Base-by-base conservation (phyloP, 2,888 invertebrate genomes). In the Abrostola triplasia region DNA sequence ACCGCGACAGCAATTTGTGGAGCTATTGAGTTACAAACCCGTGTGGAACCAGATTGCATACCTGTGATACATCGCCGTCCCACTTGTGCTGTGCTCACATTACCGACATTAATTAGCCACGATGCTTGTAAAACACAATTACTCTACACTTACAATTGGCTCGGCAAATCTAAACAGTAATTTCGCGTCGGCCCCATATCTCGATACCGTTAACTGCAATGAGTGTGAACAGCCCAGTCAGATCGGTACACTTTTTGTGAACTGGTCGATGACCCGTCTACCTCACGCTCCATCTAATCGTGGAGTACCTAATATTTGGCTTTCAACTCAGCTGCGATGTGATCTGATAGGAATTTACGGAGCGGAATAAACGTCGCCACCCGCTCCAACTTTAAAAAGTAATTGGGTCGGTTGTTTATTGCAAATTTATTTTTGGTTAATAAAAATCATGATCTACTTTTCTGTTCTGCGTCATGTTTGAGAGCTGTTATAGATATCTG, bases 161-260 rank as follows among this genome's bases (percentile, higher is more conserved):
- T 83, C 79, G 59, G 79, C 83, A 79, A 77, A 82, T 84, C 79
- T 77, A 77, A 79, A 78, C 72, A 81, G 80, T 79, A 83, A 84
- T 89, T 90, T 88, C 78, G 85, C 84, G 63, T 66, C 73, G 74
- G 72, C 77, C 76, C 76, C 82, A 77, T 79, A 78, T 82, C 75
- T 68, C 59, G 64, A 84, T 76, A 84, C 89, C 90, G 90, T 88
- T 90, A 88, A 59, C 65, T 82, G 83, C 86, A 84, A 86, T 87
- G 77, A 83, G 81, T 80, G 77, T 77, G 78, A 79, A 79, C 77
- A 71, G 75, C 68, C 58, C 77, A 71, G 75, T 69, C 58, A 75
- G 79, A 83, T 81, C 79, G 80, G 80, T 81, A 82, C 72, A 80
- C 76, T 87, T 88, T 88, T 89, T 88, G 79, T 84, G 73, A 72